Conservation (phyloP, 1,140 invertebrate genomes). For the Platyscapa corneri region DNA sequence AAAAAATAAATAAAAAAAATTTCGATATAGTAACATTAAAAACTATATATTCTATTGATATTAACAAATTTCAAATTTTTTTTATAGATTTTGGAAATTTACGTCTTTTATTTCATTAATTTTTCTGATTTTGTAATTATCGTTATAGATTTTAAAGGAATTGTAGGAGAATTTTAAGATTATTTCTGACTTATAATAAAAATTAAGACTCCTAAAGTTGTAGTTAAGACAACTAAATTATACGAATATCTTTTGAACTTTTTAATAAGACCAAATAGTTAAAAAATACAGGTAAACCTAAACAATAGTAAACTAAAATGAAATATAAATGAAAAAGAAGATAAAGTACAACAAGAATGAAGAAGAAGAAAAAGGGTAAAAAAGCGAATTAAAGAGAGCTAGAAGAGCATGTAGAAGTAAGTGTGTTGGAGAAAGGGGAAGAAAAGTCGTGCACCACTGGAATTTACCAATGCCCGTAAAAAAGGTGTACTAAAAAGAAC, state of each 20-base stretch:
- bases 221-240: no score
- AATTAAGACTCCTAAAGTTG: not conserved
- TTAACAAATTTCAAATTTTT: no score
- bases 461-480: conserved; percentile 59
- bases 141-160: conserved; percentile 40
- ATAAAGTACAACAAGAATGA: not conserved
- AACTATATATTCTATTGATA: no score
- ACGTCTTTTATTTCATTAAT: no score
- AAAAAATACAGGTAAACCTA: conserved; percentile 5
- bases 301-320: no score
- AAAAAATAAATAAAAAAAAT: no score
- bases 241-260: conserved; percentile 50
- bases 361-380: not conserved
- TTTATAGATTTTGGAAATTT: no score
- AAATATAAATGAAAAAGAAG: no score
- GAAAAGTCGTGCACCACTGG: conserved; percentile 50
- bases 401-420: no score
- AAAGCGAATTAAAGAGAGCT: not conserved
- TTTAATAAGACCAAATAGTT: conserved; percentile 50
- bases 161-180: conserved; percentile 53
- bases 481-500: conserved; percentile 56
- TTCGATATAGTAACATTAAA: no score
- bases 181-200: conserved; percentile 53
- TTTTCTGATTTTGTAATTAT: no score
- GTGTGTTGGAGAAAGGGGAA: no score